Evolutionary conservation across 2,888 invertebrate species (phyloP), one percentile per base, ranked within the genome.

Genomic region (Scaeva pyrastri): DNA sequence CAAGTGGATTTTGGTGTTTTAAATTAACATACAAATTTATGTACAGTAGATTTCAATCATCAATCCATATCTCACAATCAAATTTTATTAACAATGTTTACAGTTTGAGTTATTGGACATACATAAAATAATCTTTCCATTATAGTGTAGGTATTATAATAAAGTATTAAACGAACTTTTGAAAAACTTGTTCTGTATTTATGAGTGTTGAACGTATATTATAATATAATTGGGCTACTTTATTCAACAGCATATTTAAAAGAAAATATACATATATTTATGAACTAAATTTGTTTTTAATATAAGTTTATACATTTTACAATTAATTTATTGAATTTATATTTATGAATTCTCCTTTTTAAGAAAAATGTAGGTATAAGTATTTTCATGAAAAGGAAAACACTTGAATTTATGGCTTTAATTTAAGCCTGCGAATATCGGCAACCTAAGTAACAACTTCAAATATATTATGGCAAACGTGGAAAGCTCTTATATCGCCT

Each of bases 31-130:
- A 79, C 45, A 60, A 72, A 60, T 80, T 41, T 85, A 75, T 80
- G 80, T 80, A 80, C 80, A 80, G 72, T 68, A 68, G 58, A 79
- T 71, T 50, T 85, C 84, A 85, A 80, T 85, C 75, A 76, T 66
- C 52, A 76, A 72, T 76, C 52, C 71, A 45, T 50, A 71, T 68
- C 56, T 55, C 16, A 31, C n/a, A 41, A 36, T 36, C 55, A 31
- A 71, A 50, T 66, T 64, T 48, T 60, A 45, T 41, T 58, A 55
- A 55, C 10, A 79, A 55, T 56, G 36, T 58, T 43, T 81, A 43
- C 70, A 75, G 64, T 43, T 66, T 50, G 14, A 7, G 36, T 60
- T 58, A 56, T 41, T 62, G 36, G 41, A 70, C 71, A 77, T 26
- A 70, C 23, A 19, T 41, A 21, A 1, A 21, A 62, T 23, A 41